Percentiles rank a stretch among this genome's conserved stretches.
phyloP scores from a whole-genome alignment of 2,888 invertebrate species.

The Magallana nippona region DNA sequence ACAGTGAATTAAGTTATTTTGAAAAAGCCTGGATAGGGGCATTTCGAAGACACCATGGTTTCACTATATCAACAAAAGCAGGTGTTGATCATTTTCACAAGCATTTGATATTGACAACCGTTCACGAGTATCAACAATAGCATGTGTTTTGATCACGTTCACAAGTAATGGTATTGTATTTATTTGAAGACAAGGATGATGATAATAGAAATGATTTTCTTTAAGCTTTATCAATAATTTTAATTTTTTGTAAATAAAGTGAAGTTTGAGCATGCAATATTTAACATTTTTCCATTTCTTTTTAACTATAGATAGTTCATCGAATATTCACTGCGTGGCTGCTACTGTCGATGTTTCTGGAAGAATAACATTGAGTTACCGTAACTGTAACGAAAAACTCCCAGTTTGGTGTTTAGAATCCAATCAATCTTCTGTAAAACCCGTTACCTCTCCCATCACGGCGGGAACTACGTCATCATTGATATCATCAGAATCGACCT shows the following conservation, averaged over 20 bases:
- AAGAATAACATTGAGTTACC: background rate
- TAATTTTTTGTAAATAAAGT: too few relatives aligned
- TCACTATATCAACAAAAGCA: background rate
- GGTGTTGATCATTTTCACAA: background rate
- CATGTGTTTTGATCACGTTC: too few relatives aligned
- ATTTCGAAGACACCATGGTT: background rate
- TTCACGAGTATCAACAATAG: too few relatives aligned
- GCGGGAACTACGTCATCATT: background rate
- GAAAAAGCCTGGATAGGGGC: background rate
- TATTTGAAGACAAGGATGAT: too few relatives aligned
- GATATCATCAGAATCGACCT: too few relatives aligned
- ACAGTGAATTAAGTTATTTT: background rate
- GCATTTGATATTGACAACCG: too few relatives aligned
- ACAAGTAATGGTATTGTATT: too few relatives aligned
- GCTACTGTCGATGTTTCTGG: background rate
- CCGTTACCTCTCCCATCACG: background rate
- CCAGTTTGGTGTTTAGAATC: background rate
- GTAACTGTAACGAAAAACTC: background rate
- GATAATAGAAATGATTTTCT: too few relatives aligned
- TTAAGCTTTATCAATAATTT: too few relatives aligned
- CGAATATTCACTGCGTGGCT: slow-evolving; percentile 6
- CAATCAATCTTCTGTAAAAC: background rate
- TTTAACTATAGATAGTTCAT: background rate
- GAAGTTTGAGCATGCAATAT: too few relatives aligned
- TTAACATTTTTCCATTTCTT: background rate